Evolutionary conservation across 2,888 invertebrate species (phyloP), one percentile per base, ranked within the genome.

Genomic region (Linnaemya tessellans): DNA sequence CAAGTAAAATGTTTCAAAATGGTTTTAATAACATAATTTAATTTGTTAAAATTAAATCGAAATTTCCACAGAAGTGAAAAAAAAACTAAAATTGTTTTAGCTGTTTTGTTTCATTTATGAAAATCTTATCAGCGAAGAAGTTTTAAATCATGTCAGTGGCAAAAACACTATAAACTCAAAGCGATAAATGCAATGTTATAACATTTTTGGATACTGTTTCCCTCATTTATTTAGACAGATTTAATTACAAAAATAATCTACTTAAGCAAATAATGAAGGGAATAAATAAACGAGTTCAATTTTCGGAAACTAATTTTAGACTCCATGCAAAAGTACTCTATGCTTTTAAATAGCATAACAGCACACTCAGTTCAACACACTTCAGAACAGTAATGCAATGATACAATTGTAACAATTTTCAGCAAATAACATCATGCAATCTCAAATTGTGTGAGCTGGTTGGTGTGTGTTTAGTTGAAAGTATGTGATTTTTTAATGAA

Each of bases 371-470:
- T 30, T 22, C 41, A 54, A 22, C 22, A 64, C 54, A 54, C 62
- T 49, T 13, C 30, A 51, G 10, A 8, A 22, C 22, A 58, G 7
- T 8, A 67, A 20, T 38, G 20, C 49, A 62, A 70, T 51, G 41
- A 70, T 30, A 58, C 25, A 67, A 74, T 81, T 74, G 67, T 18
- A 51, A 54, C 4, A 43, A 51, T 25, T 81, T 68, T 51, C 51
- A 74, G 41, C 41, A 74, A 74, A 73, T 74, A 81, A 74, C 60
- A 60, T 67, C 74, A 74, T 74, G 74, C 67, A 81, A 81, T 64
- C 41, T 15, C 20, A 70, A 64, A 49, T 41, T 51, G 38, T 58
- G 13, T n/a, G n/a, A 41, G 51, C 38, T 9, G 10, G 22, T 38
- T n/a, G 8, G 38, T 38, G 13, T 54, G 5, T 46, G 20, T 41